Base-by-base conservation (phyloP, 2,888 invertebrate species). In the Stenotaenia linearis region DNA sequence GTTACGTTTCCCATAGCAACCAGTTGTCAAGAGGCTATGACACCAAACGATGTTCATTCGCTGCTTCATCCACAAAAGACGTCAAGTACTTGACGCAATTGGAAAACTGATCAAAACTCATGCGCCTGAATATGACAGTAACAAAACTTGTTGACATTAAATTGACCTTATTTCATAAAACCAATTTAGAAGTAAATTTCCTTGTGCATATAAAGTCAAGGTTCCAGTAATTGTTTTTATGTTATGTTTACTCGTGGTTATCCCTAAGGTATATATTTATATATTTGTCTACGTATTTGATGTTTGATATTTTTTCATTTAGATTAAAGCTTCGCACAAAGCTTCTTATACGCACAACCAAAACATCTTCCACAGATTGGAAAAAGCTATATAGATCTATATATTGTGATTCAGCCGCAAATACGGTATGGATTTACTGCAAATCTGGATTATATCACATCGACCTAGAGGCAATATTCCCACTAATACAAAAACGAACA, bases 231-330 rank as follows among this genome's bases (percentile, higher is more conserved):
- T 50, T 50, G 50, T 50, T 50, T 50, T 50, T 50, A 50, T 50
- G 18, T 50, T 50, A 50, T 50, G 7, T 18, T 50, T 50, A 4
- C 50, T 1, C 5, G 50, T 7, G 21, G 18, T 50, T 40, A 50
- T 4, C 50, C 50, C n/a, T n/a, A 18, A 50, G 50, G 18, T n/a
- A 69, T 69, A 28, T 69, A 69, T 12, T 45, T 45, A n/a, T n/a
- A n/a, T 18, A n/a, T 45, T 4, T n/a, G 15, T 12, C 45, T 45
- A 45, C 45, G 12, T 69, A 69, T 69, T 69, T 69, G 25, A 28
- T 69, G 28, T 69, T 69, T 69, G 69, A 69, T 69, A 69, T 69
- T 69, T 69, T 69, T 69, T 69, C 69, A 69, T 69, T 69, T 69
- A 10, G 69, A 69, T 69, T 69, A 69, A 69, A 69, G 69, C 69